Evolutionary conservation across 2,113 vertebrate species (phyloP), one percentile per base, ranked within the genome.

Genomic region (Leptobrachium leishanense): DNA sequence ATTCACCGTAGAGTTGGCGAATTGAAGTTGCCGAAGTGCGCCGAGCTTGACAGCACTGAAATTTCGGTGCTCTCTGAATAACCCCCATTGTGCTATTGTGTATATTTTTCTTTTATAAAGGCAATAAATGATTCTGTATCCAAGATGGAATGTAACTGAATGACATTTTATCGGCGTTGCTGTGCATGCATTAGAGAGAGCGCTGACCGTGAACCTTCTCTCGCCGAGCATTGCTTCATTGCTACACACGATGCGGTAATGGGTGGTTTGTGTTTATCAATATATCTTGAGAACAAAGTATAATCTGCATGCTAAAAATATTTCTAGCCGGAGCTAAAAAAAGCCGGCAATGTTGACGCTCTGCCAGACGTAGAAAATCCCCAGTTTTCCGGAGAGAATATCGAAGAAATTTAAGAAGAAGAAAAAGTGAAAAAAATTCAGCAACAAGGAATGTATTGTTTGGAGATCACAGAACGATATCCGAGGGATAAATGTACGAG

Each of bases 281-380:
- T 64, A 53, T n/a, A 64, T 72, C 68, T 70, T n/a, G 3, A 11
- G 50, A 62, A 64, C 68, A 63, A 64, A 64, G 57, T 64, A 78
- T 72, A 78, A 78, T 72, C 43, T 40, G 39, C 39, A 71, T 42
- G 71, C 68, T 78, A 78, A 78, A 70, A 72, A 72, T 71, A 64
- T 71, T 70, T 72, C 6, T 20, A 64, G 76, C 55, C 7, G 39
- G 5, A 78, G 40, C 68, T 65, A 75, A 53, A 68, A 68, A 77
- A 63, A 78, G 68, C 67, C 42, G 12, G 67, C 42, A 68, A 5
- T 31, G 54, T 44, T 55, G 40, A 43, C 20, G 59, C 5, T 53
- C 55, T 12, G 68, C 42, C 67, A 6, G 43, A 20, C 11, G 8
- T 12, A 78, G 76, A 78, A 78, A 78, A 78, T 65, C 68, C 68